Conservation (phyloP, 1,140 invertebrate genomes). For the Drosophila repleta region DNA sequence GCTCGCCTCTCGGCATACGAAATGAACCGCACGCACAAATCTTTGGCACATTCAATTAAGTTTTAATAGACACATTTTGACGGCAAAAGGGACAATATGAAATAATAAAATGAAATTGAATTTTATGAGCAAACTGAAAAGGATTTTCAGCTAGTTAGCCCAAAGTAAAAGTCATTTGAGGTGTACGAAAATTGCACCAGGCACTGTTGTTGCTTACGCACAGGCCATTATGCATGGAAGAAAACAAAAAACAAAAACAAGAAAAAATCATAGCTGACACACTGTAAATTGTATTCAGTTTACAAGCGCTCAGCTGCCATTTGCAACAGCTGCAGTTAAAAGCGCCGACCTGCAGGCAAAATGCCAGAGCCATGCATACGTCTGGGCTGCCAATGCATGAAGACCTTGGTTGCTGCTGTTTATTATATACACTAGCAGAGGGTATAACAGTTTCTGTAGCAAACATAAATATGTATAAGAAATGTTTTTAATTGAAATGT, state of each 20-base stretch:
- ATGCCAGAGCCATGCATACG: background rate
- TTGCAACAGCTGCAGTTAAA: constrained; percentile 40
- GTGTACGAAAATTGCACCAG: background rate
- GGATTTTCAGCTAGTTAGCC: background rate
- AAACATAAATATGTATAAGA: no score
- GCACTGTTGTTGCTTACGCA: background rate
- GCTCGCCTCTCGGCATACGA: constrained; percentile 57
- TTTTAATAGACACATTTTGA: constrained; percentile 54
- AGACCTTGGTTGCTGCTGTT: constrained; percentile 8
- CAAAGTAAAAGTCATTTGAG: constrained; percentile 2
- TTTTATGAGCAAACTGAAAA: constrained; percentile 5
- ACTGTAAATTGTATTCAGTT: constrained; percentile 21
- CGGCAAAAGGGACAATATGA: constrained; percentile 29
- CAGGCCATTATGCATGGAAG: background rate
- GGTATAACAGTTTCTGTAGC: background rate
- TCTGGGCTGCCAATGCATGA: background rate
- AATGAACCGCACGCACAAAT: constrained; percentile 56
- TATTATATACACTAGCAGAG: background rate
- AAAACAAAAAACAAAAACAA: background rate
- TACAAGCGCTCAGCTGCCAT: constrained; percentile 11
- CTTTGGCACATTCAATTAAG: constrained; percentile 66
- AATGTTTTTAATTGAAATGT: no score
- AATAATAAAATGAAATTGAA: constrained; percentile 24
- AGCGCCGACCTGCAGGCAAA: constrained; percentile 15
- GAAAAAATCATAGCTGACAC: background rate